phyloP scores from a whole-genome alignment of 2,797 vertebrate species.

The Esox lucius region DNA sequence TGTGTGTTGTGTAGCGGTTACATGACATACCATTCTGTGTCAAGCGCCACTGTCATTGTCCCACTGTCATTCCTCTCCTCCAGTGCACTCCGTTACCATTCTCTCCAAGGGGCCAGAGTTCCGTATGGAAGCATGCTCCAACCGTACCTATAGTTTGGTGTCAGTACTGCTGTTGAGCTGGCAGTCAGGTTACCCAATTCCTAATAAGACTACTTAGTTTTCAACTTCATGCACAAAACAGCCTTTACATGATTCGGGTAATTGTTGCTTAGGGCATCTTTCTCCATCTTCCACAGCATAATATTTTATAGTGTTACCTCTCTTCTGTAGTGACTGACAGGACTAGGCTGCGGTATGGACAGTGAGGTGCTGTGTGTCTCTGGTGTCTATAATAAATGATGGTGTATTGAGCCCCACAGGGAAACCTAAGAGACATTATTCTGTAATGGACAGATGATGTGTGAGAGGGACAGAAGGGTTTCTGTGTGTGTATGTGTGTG shows the following conservation, averaged over 20 bases:
- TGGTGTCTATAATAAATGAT: conserved; percentile 95
- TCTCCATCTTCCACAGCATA: too few relatives aligned
- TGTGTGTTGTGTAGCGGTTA: conserved; percentile 55
- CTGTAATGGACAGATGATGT: conserved; percentile 98
- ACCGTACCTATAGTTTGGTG: too few relatives aligned
- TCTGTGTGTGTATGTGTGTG: conserved; percentile 30
- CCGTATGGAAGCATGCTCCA: too few relatives aligned
- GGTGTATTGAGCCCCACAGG: conserved; percentile 94
- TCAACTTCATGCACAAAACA: too few relatives aligned
- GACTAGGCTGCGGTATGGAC: conserved; percentile 67
- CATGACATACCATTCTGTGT: conserved; percentile 61
- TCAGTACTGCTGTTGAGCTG: too few relatives aligned
- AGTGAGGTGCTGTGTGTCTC: conserved; percentile 55
- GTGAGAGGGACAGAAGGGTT: conserved; percentile 85
- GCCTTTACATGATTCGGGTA: too few relatives aligned
- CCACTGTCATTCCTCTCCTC: conserved; percentile 45
- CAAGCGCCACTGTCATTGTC: conserved; percentile 58
- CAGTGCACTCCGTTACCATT: not conserved
- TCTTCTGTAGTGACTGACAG: conserved; percentile 71
- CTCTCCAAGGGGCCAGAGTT: too few relatives aligned
- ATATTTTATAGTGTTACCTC: conserved; percentile 16
- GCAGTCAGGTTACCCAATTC: too few relatives aligned
- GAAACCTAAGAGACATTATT: conserved; percentile 97
- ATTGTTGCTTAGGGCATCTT: too few relatives aligned
- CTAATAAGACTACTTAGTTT: too few relatives aligned